Conservation (phyloP, 2,888 invertebrate species). For the Seira ritae region DNA sequence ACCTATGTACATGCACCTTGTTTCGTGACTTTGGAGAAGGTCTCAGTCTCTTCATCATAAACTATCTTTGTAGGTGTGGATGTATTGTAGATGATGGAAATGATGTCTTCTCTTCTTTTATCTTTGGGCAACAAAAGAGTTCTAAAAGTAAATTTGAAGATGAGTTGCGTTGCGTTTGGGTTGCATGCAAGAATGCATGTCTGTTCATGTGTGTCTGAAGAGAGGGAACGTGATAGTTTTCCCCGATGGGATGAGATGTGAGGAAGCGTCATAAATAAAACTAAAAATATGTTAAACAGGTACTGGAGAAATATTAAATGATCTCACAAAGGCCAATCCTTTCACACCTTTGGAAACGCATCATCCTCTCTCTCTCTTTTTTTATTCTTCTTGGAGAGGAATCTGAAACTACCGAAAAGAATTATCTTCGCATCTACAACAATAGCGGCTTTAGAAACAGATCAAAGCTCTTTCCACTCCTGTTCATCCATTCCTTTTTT, state of each 20-base stretch:
- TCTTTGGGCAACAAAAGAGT: neutral
- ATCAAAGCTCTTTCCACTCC: conserved; percentile 20
- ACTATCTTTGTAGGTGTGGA: too few relatives aligned
- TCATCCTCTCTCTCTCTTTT: neutral
- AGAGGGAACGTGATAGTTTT: neutral
- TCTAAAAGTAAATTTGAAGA: neutral
- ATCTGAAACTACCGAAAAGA: neutral
- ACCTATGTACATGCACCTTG: conserved; percentile 31
- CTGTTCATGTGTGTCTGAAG: neutral
- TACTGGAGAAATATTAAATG: neutral
- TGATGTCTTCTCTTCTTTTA: neutral
- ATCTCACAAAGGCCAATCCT: neutral
- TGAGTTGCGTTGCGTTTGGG: neutral
- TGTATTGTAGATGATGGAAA: neutral
- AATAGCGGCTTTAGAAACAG: neutral
- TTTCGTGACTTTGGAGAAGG: conserved; percentile 55
- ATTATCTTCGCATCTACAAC: neutral
- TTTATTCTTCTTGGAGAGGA: neutral
- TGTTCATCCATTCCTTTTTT: neutral
- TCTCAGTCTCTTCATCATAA: neutral
- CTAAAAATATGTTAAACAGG: conserved; percentile 4
- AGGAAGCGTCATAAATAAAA: neutral
- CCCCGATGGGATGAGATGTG: neutral
- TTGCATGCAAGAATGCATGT: neutral
- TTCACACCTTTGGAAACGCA: neutral